Percentiles rank a stretch among this genome's conserved stretches.
phyloP scores from a whole-genome alignment of 2,888 invertebrate genomes.

The Platycheirus albimanus region DNA sequence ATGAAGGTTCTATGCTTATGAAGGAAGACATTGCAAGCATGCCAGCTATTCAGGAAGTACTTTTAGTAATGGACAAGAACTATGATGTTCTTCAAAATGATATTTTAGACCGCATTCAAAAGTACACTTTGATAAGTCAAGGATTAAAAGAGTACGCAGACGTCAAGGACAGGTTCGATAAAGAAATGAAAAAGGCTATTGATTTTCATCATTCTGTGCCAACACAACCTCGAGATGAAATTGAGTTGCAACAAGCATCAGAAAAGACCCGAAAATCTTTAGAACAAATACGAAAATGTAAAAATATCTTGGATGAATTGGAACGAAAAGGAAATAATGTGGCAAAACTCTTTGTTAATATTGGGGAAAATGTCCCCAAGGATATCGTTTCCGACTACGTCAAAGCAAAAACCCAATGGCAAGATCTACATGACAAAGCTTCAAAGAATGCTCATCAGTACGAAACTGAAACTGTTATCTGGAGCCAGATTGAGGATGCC shows the following conservation, averaged over 20 bases:
- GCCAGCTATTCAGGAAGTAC: conserved; percentile 90
- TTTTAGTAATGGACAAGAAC: conserved; percentile 90
- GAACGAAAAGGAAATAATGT: conserved; percentile 86
- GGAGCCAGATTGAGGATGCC: conserved; percentile 95
- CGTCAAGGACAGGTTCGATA: conserved; percentile 87
- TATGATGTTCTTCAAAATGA: conserved; percentile 91
- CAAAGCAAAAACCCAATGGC: conserved; percentile 87
- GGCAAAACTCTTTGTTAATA: conserved; percentile 82
- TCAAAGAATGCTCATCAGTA: conserved; percentile 90
- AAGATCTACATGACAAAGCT: conserved; percentile 88
- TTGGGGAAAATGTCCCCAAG: conserved; percentile 84
- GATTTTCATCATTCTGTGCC: conserved; percentile 86
- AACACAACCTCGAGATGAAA: conserved; percentile 88
- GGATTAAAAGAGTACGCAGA: conserved; percentile 90
- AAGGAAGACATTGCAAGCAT: conserved; percentile 92
- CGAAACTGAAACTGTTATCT: conserved; percentile 95
- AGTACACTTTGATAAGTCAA: conserved; percentile 88
- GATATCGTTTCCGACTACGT: conserved; percentile 83
- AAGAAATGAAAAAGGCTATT: conserved; percentile 88
- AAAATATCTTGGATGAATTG: conserved; percentile 89
- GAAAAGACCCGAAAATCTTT: conserved; percentile 90
- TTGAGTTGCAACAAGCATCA: conserved; percentile 87
- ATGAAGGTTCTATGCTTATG: conserved; percentile 90
- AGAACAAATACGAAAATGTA: conserved; percentile 89
- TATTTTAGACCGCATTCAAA: conserved; percentile 89